A percentile compares a stretch with the other conserved stretches of the same genome.
These are phyloP conservation scores for Coenonympha glycerion DNA, from an alignment of 2,888 invertebrate species.

Conservation along the genomic window DNA sequence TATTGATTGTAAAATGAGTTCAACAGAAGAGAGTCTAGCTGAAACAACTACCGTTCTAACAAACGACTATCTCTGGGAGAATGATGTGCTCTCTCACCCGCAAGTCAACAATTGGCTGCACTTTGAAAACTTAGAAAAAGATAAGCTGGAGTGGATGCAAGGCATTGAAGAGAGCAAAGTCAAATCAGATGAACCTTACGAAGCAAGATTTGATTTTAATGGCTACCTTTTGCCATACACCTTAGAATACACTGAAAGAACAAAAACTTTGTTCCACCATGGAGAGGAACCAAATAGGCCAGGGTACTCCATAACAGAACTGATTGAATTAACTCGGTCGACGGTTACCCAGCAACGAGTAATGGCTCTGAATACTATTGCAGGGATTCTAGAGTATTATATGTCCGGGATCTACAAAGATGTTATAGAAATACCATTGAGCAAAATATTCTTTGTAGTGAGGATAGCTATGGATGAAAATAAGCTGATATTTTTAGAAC, in stretches of 20 bases:
- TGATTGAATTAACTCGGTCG: conserved; percentile 86
- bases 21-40: conserved; percentile 35
- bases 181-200: conserved; percentile 79
- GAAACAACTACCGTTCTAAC: conserved; percentile 7
- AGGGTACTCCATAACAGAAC: conserved; percentile 92
- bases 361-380: conserved; percentile 85
- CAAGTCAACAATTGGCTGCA: conserved; percentile 85
- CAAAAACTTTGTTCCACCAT: conserved; percentile 88
- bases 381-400: conserved; percentile 84
- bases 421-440: conserved; percentile 83
- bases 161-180: conserved; percentile 75
- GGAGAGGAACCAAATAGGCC: conserved; percentile 93
- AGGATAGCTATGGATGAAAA: conserved; percentile 92
- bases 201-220: conserved; percentile 89
- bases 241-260: conserved; percentile 73
- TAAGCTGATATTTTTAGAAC: conserved; percentile 81
- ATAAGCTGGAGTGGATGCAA: conserved; percentile 93
- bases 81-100: conserved; percentile 76
- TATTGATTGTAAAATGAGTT: conserved; percentile 45
- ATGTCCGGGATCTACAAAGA: conserved; percentile 85
- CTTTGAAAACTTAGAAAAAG: conserved; percentile 89
- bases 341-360: conserved; percentile 88
- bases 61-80: conserved; percentile 61
- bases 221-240: conserved; percentile 85
- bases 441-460: conserved; percentile 85